phyloP scores from a whole-genome alignment of 2,113 vertebrate genomes.

The Poeciliopsis occidentalis region DNA sequence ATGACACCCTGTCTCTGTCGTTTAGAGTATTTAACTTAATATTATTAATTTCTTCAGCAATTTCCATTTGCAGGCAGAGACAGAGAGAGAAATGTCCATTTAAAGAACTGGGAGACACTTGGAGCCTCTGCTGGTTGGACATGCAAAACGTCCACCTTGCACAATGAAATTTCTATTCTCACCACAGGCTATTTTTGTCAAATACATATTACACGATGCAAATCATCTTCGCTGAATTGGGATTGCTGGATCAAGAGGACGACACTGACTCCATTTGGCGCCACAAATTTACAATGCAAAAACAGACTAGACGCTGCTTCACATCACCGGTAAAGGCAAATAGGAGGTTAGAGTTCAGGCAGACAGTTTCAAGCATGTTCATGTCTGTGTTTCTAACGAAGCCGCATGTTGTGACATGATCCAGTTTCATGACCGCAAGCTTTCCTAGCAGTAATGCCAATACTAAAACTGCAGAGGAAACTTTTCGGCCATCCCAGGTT shows the following conservation, averaged over 20 bases:
- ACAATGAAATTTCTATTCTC: no score
- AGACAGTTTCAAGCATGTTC: not conserved
- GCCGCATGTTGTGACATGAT: not conserved
- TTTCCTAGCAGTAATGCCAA: no score
- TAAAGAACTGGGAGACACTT: not conserved
- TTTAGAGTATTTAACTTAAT: not conserved
- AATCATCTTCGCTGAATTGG: not conserved
- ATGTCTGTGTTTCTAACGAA: not conserved
- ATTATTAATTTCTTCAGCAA: no score
- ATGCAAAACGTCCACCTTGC: not conserved
- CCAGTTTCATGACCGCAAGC: not conserved
- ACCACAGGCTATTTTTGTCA: not conserved
- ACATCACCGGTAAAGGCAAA: not conserved
- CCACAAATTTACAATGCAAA: constrained; percentile 46
- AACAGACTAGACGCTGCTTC: not conserved
- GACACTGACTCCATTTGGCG: not conserved
- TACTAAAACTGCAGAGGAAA: no score
- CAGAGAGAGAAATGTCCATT: not conserved
- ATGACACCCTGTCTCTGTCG: not conserved
- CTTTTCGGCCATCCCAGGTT: no score
- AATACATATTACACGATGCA: not conserved
- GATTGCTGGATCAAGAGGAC: not conserved
- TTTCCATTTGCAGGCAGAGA: no score
- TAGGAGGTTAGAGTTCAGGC: constrained; percentile 14
- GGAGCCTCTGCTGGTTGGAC: not conserved